Conservation (phyloP, 1,140 invertebrate species). For the Lucilia sericata region DNA sequence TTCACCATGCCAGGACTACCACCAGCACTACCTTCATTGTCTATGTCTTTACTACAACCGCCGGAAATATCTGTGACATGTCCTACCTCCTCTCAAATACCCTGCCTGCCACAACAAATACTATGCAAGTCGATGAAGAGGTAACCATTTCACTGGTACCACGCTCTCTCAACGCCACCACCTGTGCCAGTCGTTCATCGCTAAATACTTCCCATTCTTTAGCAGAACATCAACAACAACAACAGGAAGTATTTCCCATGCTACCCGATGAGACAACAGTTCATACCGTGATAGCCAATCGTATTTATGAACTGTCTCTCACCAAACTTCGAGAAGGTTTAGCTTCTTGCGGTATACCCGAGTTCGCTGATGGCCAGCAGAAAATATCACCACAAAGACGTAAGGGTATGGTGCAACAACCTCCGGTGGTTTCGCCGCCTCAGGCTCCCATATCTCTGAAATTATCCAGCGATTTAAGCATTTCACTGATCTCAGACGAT, state of each 20-base stretch:
- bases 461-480: conserved; percentile 64
- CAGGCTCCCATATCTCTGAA: conserved; percentile 62
- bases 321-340: conserved; percentile 63
- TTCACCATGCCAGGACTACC: not conserved
- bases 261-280: conserved; percentile 65
- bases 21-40: not conserved
- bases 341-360: conserved; percentile 60
- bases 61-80: not conserved
- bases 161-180: conserved; percentile 53
- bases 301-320: conserved; percentile 63
- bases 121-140: conserved; percentile 56
- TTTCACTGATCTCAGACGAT: conserved; percentile 66
- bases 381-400: conserved; percentile 49
- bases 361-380: conserved; percentile 56
- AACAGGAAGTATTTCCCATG: conserved; percentile 48
- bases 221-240: not conserved
- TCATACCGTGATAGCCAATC: conserved; percentile 64
- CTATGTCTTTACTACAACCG: not conserved
- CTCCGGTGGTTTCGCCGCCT: conserved; percentile 54
- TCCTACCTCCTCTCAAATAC: conserved; percentile 20
- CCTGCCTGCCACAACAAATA: conserved; percentile 28
- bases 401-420: conserved; percentile 56
- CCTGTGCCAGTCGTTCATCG: conserved; percentile 14
- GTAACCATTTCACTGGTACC: conserved; percentile 64
- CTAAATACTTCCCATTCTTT: not conserved